These are phyloP conservation scores for Actenoides hombroni DNA, from an alignment of 2,113 vertebrate species.

Conservation along the genomic window DNA sequence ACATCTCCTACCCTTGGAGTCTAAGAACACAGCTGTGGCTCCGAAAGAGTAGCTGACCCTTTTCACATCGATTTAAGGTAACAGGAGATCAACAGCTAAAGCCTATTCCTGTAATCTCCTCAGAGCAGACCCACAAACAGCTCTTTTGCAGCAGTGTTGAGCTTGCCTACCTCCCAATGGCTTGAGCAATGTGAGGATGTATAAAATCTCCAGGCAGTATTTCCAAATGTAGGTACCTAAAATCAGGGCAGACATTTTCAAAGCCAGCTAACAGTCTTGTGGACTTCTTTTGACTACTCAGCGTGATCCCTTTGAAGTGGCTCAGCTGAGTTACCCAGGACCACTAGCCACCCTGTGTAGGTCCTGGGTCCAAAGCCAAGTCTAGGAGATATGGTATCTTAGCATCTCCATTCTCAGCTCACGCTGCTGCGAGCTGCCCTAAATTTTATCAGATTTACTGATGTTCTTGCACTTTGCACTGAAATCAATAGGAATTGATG, in stretches of 20 bases:
- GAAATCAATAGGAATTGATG: not conserved
- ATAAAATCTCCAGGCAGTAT: not conserved
- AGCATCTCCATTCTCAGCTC: not conserved
- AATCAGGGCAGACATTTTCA: not conserved
- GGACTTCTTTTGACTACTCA: not conserved
- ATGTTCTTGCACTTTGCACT: not conserved
- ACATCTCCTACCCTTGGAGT: not conserved
- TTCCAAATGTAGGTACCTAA: not conserved
- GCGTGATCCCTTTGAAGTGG: not conserved
- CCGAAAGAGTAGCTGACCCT: not conserved
- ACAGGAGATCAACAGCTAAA: not conserved
- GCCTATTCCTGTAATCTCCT: not conserved
- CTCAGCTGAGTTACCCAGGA: not conserved
- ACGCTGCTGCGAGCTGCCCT: accelerated
- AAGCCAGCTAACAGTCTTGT: not conserved
- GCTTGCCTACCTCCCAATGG: not conserved
- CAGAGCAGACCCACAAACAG: not conserved
- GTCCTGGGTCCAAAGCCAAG: not conserved
- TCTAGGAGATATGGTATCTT: not conserved
- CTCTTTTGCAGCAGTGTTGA: not conserved
- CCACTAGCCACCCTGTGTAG: not conserved
- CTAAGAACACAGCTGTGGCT: not conserved
- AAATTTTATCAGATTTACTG: not conserved
- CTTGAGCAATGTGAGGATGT: not conserved
- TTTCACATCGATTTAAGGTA: not conserved